A percentile compares a stretch with the other conserved stretches of the same genome.
Evolutionary conservation across 2,888 invertebrate species (phyloP).

Genomic region (Amiota minor): DNA sequence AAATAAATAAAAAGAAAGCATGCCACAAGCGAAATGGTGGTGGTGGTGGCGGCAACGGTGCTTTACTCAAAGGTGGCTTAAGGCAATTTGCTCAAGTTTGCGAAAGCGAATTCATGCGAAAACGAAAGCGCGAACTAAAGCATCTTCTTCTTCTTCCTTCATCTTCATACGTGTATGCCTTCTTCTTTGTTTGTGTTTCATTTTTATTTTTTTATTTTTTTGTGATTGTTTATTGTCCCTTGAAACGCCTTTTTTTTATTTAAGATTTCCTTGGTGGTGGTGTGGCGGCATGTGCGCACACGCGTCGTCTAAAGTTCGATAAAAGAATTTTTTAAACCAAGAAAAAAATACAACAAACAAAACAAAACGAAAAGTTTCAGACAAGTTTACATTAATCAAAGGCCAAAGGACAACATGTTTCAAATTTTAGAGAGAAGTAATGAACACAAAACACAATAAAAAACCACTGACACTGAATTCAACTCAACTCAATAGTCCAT

Average conservation of each 20-base stretch:
- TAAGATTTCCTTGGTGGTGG: neutral
- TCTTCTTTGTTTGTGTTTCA: neutral
- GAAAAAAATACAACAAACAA: constrained; percentile 31
- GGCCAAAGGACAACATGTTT: constrained; percentile 14
- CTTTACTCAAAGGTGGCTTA: no score
- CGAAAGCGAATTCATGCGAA: constrained; percentile 33
- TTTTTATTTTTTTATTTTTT: no score
- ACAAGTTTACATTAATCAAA: neutral
- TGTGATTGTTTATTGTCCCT: neutral
- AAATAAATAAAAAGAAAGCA: no score
- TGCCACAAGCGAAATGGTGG: no score
- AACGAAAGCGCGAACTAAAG: constrained; percentile 25
- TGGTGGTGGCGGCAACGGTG: no score
- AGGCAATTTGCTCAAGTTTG: neutral
- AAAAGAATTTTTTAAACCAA: constrained; percentile 48
- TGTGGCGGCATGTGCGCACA: constrained; percentile 19
- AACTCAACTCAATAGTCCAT: no score
- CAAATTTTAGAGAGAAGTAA: neutral
- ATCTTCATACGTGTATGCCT: neutral
- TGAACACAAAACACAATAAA: no score
- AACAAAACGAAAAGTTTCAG: neutral
- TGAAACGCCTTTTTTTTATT: constrained; percentile 1
- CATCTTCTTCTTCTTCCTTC: neutral
- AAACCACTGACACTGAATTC: no score
- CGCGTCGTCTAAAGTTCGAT: constrained; percentile 5